Evolutionary conservation across 2,113 vertebrate genomes (phyloP).

Genomic region (Muscicapa adusta): DNA sequence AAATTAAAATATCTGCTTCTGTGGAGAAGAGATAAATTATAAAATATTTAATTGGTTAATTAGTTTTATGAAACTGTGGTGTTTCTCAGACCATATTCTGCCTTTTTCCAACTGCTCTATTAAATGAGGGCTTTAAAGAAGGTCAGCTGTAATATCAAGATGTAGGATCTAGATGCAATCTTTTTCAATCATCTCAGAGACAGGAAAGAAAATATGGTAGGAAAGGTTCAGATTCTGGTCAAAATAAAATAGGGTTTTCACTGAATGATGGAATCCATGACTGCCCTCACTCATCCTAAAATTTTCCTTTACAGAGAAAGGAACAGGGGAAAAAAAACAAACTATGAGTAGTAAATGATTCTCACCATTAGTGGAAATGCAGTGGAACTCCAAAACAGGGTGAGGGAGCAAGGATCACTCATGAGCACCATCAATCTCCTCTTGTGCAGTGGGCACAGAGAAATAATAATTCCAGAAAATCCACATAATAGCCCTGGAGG

Average conservation of each 20-base stretch:
- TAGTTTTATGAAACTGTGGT: not conserved
- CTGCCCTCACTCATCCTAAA: not conserved
- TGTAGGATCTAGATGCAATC: not conserved
- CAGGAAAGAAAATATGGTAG: not conserved
- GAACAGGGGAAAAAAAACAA: not conserved
- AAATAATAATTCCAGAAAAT: not conserved
- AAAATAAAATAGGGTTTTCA: not conserved
- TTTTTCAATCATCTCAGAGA: not conserved
- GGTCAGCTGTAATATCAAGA: not conserved
- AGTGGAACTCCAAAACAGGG: not conserved
- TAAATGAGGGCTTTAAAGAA: not conserved
- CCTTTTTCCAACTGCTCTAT: not conserved
- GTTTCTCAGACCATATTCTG: not conserved
- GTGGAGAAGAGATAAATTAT: not conserved
- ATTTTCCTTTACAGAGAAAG: not conserved
- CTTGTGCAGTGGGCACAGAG: not conserved
- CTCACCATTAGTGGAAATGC: not conserved
- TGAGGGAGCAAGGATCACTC: not conserved
- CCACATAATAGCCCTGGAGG: rapidly evolving
- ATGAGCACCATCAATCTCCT: not conserved
- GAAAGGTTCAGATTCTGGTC: not conserved
- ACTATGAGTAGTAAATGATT: not conserved
- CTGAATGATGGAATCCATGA: not conserved
- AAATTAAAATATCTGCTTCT: not conserved
- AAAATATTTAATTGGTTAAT: not conserved